Evolutionary conservation across 2,888 invertebrate species (phyloP).

Genomic region (Atethmia centrago): DNA sequence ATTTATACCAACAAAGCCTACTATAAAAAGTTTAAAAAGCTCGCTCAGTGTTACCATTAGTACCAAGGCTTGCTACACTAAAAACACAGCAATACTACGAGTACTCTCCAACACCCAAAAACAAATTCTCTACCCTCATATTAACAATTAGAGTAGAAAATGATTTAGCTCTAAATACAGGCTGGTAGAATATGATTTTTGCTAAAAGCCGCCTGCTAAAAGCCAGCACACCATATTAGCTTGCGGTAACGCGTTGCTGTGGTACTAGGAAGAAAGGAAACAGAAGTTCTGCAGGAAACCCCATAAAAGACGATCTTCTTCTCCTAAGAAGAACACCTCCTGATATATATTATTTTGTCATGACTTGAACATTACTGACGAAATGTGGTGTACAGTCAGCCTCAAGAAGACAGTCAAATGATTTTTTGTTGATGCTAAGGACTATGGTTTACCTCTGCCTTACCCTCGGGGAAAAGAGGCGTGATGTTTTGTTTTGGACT

Average conservation of each 20-base stretch:
- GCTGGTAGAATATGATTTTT: conserved; percentile 69
- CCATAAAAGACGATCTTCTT: background rate
- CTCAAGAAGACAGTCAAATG: background rate
- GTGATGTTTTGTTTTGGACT: background rate
- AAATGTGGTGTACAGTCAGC: background rate
- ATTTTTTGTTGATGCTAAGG: too few relatives aligned
- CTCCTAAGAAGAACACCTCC: background rate
- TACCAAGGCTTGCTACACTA: background rate
- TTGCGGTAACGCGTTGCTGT: conserved; percentile 64
- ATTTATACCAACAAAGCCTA: background rate
- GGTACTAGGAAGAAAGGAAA: background rate
- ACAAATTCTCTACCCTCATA: conserved; percentile 22
- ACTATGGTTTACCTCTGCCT: background rate
- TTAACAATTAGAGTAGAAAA: conserved; percentile 49
- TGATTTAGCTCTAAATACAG: conserved; percentile 59
- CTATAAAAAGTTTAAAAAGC: conserved; percentile 3
- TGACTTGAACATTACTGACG: background rate
- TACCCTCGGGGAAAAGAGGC: background rate
- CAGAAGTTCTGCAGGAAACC: conserved; percentile 34
- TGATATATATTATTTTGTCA: too few relatives aligned
- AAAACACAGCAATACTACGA: conserved; percentile 22
- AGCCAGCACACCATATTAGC: conserved; percentile 70
- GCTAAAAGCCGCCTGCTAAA: conserved; percentile 76
- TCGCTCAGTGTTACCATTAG: conserved; percentile 7
- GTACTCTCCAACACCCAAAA: background rate